Evolutionary conservation across 2,797 vertebrate species (phyloP).

Genomic region (Epinephelus malabaricus): DNA sequence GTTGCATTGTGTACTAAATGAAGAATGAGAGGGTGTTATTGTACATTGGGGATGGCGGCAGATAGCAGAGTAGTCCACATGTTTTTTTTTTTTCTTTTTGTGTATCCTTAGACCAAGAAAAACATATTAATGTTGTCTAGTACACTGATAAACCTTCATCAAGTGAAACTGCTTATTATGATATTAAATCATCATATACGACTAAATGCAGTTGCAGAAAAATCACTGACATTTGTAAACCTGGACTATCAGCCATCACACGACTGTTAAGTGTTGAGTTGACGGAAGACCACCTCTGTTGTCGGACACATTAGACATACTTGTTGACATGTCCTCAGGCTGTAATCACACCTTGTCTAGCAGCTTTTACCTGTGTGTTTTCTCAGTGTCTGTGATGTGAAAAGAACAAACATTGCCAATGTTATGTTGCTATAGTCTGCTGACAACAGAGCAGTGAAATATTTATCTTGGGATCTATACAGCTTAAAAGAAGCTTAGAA

Average conservation of each 20-base stretch:
- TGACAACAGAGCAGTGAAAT: not conserved
- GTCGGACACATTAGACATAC: not conserved
- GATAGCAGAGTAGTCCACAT: not conserved
- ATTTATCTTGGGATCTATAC: conserved; percentile 11
- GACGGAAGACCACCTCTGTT: not conserved
- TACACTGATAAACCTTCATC: not conserved
- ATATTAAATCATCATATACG: not conserved
- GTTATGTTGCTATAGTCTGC: not conserved
- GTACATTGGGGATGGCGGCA: not conserved
- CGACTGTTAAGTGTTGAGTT: not conserved
- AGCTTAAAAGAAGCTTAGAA: not conserved
- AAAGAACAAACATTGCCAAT: conserved; percentile 13
- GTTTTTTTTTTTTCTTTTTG: not conserved
- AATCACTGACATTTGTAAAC: not conserved
- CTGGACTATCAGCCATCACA: not conserved
- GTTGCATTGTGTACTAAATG: not conserved
- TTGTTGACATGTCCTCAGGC: conserved; percentile 3
- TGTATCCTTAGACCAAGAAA: not conserved
- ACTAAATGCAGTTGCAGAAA: not conserved
- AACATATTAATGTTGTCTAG: not conserved
- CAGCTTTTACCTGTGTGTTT: conserved; percentile 28
- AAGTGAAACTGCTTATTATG: not conserved
- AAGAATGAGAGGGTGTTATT: not conserved
- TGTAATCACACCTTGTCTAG: conserved; percentile 31
- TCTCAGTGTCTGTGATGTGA: conserved; percentile 17